Evolutionary conservation across 2,888 invertebrate genomes (phyloP), one percentile per base, ranked within the genome.

Genomic region (Baronia brevicornis): DNA sequence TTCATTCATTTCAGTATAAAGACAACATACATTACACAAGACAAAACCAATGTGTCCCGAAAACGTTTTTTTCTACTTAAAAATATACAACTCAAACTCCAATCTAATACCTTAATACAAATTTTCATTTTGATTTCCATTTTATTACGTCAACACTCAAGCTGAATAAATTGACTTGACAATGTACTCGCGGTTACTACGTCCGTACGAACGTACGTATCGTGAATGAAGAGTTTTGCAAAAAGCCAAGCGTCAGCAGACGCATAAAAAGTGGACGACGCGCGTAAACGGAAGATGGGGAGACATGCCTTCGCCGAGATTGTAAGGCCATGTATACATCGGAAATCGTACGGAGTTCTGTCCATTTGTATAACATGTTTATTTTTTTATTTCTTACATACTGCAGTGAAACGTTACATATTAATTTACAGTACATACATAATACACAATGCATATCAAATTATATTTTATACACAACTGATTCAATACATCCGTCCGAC

Each of bases 241-340:
- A 59, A 54, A 53, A 53, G 43, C 39, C 39, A 44, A 50, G 48
- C 53, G 57, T 57, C 58, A 54, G 52, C 45, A 51, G 44, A 53
- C 51, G 53, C 44, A 46, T 54, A 70, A 70, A 70, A 69, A 72
- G 57, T 58, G 44, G 51, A 48, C 41, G 48, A 33, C 23, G 28
- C 32, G 34, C 36, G 33, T 38, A 40, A 39, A 40, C 32, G 41
- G 30, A 33, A 54, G 49, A 51, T 41, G 46, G 40, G 45, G 48
- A 40, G 29, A 42, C 56, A 48, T 48, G 47, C 41, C 38, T 40
- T 39, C 35, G 37, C 40, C 40, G 40, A 1, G 31, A 36, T 41
- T 38, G 33, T 28, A 39, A 40, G 32, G 32, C n/a, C n/a, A n/a
- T n/a, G n/a, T n/a, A n/a, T n/a, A n/a, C n/a, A n/a, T n/a, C n/a